These are phyloP conservation scores for Acyrthosiphon pisum DNA, from an alignment of 1,140 invertebrate genomes.

Conservation along the genomic window DNA sequence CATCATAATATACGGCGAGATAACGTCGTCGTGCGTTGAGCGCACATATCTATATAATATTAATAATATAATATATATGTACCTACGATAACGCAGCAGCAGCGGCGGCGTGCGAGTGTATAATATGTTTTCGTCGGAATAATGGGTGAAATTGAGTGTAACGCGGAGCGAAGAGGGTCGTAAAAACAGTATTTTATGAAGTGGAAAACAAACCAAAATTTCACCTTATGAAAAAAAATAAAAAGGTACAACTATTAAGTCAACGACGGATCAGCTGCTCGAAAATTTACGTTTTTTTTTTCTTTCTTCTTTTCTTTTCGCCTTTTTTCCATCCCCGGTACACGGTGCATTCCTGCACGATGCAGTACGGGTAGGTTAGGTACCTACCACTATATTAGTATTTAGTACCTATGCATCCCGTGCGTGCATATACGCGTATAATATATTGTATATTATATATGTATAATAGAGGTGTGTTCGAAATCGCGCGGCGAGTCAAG, in stretches of 20 bases:
- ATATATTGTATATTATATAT: neutral
- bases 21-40: neutral
- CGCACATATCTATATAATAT: neutral
- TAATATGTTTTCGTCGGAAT: neutral
- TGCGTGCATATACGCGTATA: neutral
- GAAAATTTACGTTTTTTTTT: conserved; percentile 36
- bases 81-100: conserved; percentile 14
- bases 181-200: conserved; percentile 57
- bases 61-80: neutral
- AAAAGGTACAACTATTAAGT: conserved; percentile 30
- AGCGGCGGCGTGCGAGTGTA: neutral
- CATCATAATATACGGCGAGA: neutral
- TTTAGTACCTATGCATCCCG: neutral
- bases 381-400: conserved; percentile 16
- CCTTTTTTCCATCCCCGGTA: neutral
- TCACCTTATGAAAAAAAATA: neutral
- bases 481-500: conserved; percentile 13
- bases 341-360: neutral
- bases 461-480: conserved; percentile 39
- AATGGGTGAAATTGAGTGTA: conserved; percentile 54
- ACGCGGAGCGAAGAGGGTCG: conserved; percentile 12
- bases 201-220: conserved; percentile 57
- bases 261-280: conserved; percentile 55
- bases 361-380: neutral
- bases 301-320: too few species aligned